Base-by-base conservation (phyloP, 2,797 vertebrate species). In the Paratrypauchen microcephalus region DNA sequence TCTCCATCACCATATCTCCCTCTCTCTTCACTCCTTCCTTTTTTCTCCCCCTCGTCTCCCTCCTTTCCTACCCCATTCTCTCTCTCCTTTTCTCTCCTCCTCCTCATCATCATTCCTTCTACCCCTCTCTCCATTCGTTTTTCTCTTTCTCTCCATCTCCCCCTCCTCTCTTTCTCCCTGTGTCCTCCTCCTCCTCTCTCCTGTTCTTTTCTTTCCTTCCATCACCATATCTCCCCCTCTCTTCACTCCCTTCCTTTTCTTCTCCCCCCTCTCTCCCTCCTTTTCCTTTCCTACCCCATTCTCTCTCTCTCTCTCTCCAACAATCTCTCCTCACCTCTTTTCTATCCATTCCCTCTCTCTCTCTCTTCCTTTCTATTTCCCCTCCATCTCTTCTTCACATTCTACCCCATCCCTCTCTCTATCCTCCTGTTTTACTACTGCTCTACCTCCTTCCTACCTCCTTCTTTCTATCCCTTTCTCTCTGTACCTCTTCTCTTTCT, bases 221-320 rank as follows among this genome's bases (percentile, higher is more conserved):
- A n/a, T n/a, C n/a, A n/a, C n/a, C n/a, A n/a, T n/a, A n/a, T n/a
- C n/a, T n/a, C n/a, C n/a, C n/a, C n/a, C n/a, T n/a, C n/a, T n/a
- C n/a, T n/a, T n/a, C n/a, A n/a, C n/a, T n/a, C n/a, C n/a, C n/a
- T n/a, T n/a, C n/a, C n/a, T n/a, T n/a, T n/a, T n/a, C n/a, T n/a
- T n/a, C n/a, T n/a, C n/a, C n/a, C n/a, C 65, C 55, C 18, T 21
- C 81, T 28, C 28, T 28, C 4, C 4, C 28, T 28, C 28, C 28
- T 4, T 89, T 83, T 86, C 89, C 84, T 78, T 78, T 90, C 89
- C 88, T 86, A 89, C 88, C 85, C 86, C 82, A n/a, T n/a, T n/a
- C n/a, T n/a, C n/a, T n/a, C n/a, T n/a, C n/a, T n/a, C n/a, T n/a
- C n/a, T n/a, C n/a, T n/a, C n/a, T n/a, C n/a, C n/a, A n/a, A n/a